Conservation (phyloP, 2,888 invertebrate species). For the Lissonota sp. region DNA sequence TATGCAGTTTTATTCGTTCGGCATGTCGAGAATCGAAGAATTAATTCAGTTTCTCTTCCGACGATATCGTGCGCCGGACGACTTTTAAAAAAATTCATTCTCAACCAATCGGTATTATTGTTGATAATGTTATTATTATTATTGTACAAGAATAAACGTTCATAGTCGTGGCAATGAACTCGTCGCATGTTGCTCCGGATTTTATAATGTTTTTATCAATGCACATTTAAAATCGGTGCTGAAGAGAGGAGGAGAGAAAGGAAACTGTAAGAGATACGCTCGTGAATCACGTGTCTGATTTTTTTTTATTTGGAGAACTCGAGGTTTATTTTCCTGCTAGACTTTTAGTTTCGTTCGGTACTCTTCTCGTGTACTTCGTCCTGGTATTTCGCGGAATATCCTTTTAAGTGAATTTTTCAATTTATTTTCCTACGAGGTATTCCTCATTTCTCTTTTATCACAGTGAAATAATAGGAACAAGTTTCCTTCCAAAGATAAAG, state of each 20-base stretch:
- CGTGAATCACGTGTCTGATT: constrained; percentile 18
- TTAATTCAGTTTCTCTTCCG: constrained; percentile 31
- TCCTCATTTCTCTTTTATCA: neutral
- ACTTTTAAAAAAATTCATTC: neutral
- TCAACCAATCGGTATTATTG: neutral
- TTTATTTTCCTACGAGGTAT: neutral
- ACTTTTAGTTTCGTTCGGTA: neutral
- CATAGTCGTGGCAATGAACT: neutral
- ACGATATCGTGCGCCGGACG: constrained; percentile 18
- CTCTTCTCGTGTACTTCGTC: neutral
- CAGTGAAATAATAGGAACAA: neutral
- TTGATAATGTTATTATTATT: neutral
- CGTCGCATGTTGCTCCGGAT: constrained; percentile 1
- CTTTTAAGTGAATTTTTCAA: neutral
- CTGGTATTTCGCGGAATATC: neutral
- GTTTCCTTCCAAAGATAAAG: neutral
- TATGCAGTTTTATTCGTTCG: neutral
- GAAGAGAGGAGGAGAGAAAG: constrained; percentile 1
- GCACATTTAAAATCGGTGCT: neutral
- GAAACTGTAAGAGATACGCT: constrained; percentile 24
- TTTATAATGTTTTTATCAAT: constrained; percentile 27
- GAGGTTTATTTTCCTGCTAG: neutral
- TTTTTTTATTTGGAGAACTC: neutral
- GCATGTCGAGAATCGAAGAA: constrained; percentile 1
- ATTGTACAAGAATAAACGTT: neutral